A percentile compares a stretch with the other conserved stretches of the same genome.
These are phyloP conservation scores for Gymnoscelis rufifasciata DNA, from an alignment of 2,888 invertebrate genomes.

Conservation along the genomic window DNA sequence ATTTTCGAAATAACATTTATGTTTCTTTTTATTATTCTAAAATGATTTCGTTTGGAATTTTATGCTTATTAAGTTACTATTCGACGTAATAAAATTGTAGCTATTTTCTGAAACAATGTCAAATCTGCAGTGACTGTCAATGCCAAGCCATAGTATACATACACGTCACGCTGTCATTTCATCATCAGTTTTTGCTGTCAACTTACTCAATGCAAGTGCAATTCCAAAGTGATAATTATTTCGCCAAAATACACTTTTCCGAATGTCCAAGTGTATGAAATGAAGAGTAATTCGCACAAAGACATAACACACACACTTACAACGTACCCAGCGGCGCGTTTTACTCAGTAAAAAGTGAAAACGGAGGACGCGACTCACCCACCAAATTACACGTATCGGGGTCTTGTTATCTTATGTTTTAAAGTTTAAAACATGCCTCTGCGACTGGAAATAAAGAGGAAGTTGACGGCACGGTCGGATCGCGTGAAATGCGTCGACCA, in stretches of 20 bases:
- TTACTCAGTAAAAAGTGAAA: slow-evolving; percentile 12
- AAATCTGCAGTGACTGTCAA: neutral
- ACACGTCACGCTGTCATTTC: slow-evolving; percentile 23
- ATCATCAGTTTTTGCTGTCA: slow-evolving; percentile 21
- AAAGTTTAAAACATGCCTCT: slow-evolving; percentile 75
- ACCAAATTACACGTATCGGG: slow-evolving; percentile 19
- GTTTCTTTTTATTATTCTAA: too few species aligned
- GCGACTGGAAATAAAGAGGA: slow-evolving; percentile 98
- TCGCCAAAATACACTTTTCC: slow-evolving; percentile 11
- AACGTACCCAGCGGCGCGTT: slow-evolving; percentile 16
- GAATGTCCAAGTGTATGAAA: slow-evolving; percentile 21
- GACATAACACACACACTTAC: slow-evolving; percentile 11
- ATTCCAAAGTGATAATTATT: slow-evolving; percentile 13
- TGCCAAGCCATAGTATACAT: slow-evolving; percentile 7
- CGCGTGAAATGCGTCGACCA: slow-evolving; percentile 98
- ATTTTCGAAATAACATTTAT: too few species aligned
- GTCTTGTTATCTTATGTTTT: slow-evolving; percentile 66
- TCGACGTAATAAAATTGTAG: too few species aligned
- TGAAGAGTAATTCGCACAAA: slow-evolving; percentile 20
- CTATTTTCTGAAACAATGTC: too few species aligned
- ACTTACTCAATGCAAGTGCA: slow-evolving; percentile 16
- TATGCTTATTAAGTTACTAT: too few species aligned
- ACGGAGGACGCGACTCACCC: slow-evolving; percentile 14
- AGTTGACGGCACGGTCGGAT: slow-evolving; percentile 97
- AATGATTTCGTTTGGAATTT: too few species aligned